These are phyloP conservation scores for Sebastes itinus DNA, from an alignment of 2,797 vertebrate genomes.

Conservation along the genomic window DNA sequence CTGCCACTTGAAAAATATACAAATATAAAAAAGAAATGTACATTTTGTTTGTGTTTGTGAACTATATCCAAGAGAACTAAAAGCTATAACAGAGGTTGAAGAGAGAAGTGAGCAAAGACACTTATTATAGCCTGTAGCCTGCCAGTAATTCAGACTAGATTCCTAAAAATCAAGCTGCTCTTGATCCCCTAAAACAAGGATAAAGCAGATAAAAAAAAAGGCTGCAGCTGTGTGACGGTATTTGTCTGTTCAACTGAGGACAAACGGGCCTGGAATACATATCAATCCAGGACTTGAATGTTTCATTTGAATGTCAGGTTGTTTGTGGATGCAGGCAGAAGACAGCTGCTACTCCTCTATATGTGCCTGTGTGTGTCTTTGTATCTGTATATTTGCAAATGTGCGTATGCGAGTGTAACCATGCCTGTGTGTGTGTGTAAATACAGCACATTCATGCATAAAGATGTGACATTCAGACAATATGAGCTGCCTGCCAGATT, in stretches of 20 bases:
- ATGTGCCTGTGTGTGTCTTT: neutral
- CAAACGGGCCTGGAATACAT: neutral
- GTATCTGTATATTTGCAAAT: neutral
- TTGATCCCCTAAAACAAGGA: neutral
- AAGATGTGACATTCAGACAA: conserved; percentile 62
- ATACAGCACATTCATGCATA: conserved; percentile 52
- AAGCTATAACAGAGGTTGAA: neutral
- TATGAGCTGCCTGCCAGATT: conserved; percentile 42
- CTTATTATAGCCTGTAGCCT: neutral
- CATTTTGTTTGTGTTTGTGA: neutral
- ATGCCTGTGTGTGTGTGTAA: conserved; percentile 27
- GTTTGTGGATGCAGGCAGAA: conserved; percentile 33
- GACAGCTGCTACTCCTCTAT: conserved; percentile 15
- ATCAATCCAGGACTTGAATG: neutral
- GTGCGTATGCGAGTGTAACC: neutral
- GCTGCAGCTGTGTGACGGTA: neutral
- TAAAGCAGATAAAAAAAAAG: neutral
- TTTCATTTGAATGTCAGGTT: conserved; percentile 41
- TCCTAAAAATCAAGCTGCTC: neutral
- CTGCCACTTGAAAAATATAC: neutral
- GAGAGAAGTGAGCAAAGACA: neutral
- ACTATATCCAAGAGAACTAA: neutral
- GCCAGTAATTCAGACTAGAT: neutral
- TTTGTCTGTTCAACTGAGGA: conserved; percentile 11
- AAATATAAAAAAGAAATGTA: neutral